These are phyloP conservation scores for Drosophila rhopaloa DNA, from an alignment of 1,140 invertebrate genomes.

Conservation along the genomic window DNA sequence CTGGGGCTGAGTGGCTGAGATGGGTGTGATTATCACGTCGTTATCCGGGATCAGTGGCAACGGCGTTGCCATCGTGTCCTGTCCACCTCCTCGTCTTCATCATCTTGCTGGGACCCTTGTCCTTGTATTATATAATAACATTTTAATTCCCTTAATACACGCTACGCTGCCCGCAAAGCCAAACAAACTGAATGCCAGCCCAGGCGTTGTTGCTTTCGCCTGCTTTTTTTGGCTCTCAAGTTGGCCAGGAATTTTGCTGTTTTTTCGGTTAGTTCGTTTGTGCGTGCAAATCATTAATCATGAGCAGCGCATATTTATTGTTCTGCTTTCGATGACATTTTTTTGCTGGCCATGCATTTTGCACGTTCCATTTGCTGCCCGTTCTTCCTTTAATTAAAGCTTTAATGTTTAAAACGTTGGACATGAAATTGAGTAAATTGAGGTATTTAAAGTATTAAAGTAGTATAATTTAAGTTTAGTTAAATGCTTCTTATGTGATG, in stretches of 20 bases:
- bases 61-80: constrained; percentile 29
- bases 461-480: too few species aligned
- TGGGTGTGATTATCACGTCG: constrained; percentile 79
- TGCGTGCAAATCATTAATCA: constrained; percentile 80
- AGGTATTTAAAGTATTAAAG: too few species aligned
- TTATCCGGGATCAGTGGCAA: constrained; percentile 79
- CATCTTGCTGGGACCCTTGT: constrained; percentile 19
- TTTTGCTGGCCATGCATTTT: constrained; percentile 61
- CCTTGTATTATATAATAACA: constrained; percentile 79
- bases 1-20: constrained; percentile 37
- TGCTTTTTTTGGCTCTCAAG: constrained; percentile 59
- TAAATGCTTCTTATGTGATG: too few species aligned
- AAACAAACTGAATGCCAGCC: constrained; percentile 61
- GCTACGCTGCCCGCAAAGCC: constrained; percentile 75
- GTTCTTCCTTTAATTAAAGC: constrained; percentile 19
- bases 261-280: constrained; percentile 28
- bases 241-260: constrained; percentile 46
- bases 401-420: constrained; percentile 25
- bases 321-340: constrained; percentile 73
- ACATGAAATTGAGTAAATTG: too few species aligned
- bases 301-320: constrained; percentile 78
- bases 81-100: not conserved
- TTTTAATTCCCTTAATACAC: constrained; percentile 83
- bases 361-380: constrained; percentile 47
- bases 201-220: constrained; percentile 31